Percentiles rank a stretch among this genome's conserved stretches.
Evolutionary conservation across 2,797 vertebrate genomes (phyloP).

Genomic region (Capromys pilorides): DNA sequence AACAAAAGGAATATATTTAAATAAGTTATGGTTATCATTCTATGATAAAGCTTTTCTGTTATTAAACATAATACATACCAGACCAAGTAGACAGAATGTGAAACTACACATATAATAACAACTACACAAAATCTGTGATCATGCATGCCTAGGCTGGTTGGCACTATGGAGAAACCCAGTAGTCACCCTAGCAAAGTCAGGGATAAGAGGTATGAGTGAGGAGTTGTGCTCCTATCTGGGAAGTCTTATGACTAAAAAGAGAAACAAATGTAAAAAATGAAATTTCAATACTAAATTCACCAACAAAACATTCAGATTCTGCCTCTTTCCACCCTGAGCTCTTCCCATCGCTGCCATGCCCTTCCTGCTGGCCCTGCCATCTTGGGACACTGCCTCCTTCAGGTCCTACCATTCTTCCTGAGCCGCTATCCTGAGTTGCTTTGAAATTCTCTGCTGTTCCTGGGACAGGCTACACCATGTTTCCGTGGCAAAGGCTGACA

Average conservation of each 20-base stretch:
- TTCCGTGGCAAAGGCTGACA: neutral
- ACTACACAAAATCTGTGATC: neutral
- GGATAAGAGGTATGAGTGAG: neutral
- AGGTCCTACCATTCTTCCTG: neutral
- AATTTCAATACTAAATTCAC: neutral
- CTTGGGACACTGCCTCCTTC: neutral
- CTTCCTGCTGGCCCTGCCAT: neutral
- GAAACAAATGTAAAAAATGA: neutral
- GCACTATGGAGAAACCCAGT: neutral
- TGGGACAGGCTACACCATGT: neutral
- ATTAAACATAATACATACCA: neutral
- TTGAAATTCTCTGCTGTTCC: neutral
- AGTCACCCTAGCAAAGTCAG: neutral
- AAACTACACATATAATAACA: neutral
- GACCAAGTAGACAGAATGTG: neutral
- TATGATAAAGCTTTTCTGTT: constrained; percentile 10
- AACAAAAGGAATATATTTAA: neutral
- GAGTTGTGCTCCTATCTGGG: neutral
- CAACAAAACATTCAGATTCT: neutral
- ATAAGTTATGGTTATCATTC: neutral
- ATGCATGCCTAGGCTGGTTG: neutral
- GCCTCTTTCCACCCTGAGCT: neutral
- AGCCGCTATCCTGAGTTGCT: neutral
- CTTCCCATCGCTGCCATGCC: neutral
- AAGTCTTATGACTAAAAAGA: neutral